Conservation (phyloP, 2,113 vertebrate genomes). For the Cercocebus atys region DNA sequence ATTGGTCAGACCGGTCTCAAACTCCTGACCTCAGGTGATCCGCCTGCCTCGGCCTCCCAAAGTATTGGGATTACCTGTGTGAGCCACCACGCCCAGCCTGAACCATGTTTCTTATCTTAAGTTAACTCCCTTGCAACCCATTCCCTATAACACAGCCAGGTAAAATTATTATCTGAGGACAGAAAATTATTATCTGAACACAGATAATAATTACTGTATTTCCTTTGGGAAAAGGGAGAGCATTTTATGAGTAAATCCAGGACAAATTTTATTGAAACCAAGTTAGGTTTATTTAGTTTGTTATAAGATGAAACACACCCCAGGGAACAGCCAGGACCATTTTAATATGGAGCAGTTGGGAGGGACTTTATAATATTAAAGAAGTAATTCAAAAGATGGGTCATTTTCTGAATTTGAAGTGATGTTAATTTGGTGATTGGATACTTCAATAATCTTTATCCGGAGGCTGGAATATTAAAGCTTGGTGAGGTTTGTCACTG, state of each 20-base stretch:
- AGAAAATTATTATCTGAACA: not conserved
- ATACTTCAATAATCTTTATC: not conserved
- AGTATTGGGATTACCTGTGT: too few relatives aligned
- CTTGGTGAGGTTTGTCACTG: not conserved
- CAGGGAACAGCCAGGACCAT: not conserved
- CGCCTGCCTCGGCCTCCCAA: too few relatives aligned
- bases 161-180: not conserved
- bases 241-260: not conserved
- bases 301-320: fast-evolving
- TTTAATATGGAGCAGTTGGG: not conserved
- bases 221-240: not conserved
- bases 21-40: too few relatives aligned
- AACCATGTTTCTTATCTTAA: not conserved
- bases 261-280: not conserved
- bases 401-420: not conserved
- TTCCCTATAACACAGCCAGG: not conserved
- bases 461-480: not conserved
- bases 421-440: not conserved
- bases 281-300: not conserved
- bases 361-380: not conserved
- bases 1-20: too few relatives aligned
- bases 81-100: too few relatives aligned
- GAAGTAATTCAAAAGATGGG: not conserved
- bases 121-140: not conserved
- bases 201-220: too few relatives aligned